A percentile compares a stretch with the other conserved stretches of the same genome.
Evolutionary conservation across 2,797 vertebrate genomes (phyloP).

Genomic region (Galago senegalensis): DNA sequence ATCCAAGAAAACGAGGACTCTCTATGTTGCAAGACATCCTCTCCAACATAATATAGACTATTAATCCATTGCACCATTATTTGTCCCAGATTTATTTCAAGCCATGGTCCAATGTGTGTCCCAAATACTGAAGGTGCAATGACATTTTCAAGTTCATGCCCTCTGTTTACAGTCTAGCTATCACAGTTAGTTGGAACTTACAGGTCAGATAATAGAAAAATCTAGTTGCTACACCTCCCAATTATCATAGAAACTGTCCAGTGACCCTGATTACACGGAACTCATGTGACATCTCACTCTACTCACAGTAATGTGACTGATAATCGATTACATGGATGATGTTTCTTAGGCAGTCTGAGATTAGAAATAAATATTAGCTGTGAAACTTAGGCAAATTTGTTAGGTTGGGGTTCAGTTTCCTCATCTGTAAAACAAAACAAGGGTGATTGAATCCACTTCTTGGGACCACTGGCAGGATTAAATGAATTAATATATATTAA

Average conservation of each 20-base stretch:
- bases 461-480: neutral
- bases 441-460: neutral
- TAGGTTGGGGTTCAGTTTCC: neutral
- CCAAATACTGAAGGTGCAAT: neutral
- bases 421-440: neutral
- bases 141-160: neutral
- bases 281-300: neutral
- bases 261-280: neutral
- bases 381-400: neutral
- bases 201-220: neutral
- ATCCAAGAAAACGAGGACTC: neutral
- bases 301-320: neutral
- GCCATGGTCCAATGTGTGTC: neutral
- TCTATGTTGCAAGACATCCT: neutral
- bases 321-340: neutral
- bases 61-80: neutral
- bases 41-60: neutral
- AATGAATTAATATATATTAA: neutral
- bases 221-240: neutral
- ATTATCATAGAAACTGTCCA: neutral
- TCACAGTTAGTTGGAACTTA: neutral
- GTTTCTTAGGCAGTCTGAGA: neutral
- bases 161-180: neutral
- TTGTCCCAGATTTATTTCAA: neutral
- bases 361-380: neutral